Evolutionary conservation across 2,797 vertebrate genomes (phyloP).

Genomic region (Phoeniculus purpureus): DNA sequence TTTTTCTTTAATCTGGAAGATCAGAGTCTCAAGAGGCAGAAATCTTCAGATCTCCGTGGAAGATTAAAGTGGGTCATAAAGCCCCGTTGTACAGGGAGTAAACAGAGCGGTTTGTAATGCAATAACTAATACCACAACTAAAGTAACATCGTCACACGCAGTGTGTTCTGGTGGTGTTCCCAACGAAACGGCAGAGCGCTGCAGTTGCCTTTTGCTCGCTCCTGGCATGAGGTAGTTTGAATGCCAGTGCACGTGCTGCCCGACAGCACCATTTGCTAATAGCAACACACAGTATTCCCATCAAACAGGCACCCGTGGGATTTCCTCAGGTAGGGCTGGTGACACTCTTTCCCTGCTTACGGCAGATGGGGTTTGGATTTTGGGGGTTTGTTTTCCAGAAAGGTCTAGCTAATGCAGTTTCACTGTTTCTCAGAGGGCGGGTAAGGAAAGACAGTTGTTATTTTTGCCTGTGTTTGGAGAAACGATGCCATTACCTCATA

Average conservation of each 20-base stretch:
- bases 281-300: background rate
- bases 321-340: background rate
- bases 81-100: background rate
- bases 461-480: background rate
- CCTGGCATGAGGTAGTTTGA: background rate
- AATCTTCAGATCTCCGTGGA: slow-evolving; percentile 1
- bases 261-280: slow-evolving; percentile 2
- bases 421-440: background rate
- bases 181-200: slow-evolving; percentile 24
- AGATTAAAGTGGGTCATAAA: slow-evolving; percentile 10
- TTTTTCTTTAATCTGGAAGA: slow-evolving; percentile 5
- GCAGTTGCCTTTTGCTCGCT: background rate
- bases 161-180: background rate
- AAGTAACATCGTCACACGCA: background rate
- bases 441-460: background rate
- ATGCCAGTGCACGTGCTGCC: background rate
- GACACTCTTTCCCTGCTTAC: background rate
- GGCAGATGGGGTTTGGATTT: background rate
- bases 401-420: background rate
- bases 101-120: slow-evolving; percentile 1
- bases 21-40: slow-evolving; percentile 31
- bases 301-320: background rate
- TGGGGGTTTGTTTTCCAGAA: background rate
- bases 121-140: background rate
- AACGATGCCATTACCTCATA: background rate